A percentile compares a stretch with the other conserved stretches of the same genome.
Evolutionary conservation across 2,113 vertebrate species (phyloP).

Genomic region (Periophthalmus modestus): DNA sequence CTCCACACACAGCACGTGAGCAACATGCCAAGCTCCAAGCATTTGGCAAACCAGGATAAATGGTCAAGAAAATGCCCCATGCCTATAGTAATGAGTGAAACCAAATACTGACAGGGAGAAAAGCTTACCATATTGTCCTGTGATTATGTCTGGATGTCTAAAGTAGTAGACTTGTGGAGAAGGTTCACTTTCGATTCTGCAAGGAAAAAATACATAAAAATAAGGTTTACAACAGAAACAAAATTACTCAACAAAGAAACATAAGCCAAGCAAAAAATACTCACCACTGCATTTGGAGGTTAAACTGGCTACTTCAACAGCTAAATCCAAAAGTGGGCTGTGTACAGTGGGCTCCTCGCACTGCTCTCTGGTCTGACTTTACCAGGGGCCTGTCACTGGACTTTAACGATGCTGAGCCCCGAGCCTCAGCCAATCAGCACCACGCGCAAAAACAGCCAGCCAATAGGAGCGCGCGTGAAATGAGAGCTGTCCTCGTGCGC

Average conservation of each 20-base stretch:
- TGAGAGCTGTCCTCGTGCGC: conserved; percentile 29
- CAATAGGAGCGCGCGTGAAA: conserved; percentile 66
- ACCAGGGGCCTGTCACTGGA: conserved; percentile 19
- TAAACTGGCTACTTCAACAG: background rate
- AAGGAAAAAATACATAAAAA: background rate
- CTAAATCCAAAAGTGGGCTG: background rate
- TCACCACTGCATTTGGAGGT: conserved; percentile 28
- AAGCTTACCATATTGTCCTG: conserved; percentile 62
- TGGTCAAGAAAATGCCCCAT: background rate
- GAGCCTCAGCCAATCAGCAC: conserved; percentile 63
- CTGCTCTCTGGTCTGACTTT: conserved; percentile 16
- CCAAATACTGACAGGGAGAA: background rate
- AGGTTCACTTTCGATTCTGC: conserved; percentile 21
- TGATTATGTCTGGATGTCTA: background rate
- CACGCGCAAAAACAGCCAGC: conserved; percentile 34
- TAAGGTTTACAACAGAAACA: background rate
- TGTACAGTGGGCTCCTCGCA: background rate
- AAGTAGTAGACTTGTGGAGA: conserved; percentile 4
- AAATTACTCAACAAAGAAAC: too few relatives aligned
- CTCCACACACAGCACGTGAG: conserved; percentile 45
- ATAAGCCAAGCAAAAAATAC: background rate
- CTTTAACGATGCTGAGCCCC: conserved; percentile 49
- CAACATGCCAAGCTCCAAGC: conserved; percentile 19
- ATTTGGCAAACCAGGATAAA: conserved; percentile 10
- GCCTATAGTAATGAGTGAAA: background rate